A percentile compares a stretch with the other conserved stretches of the same genome.
Evolutionary conservation across 1,140 invertebrate species (phyloP).

Genomic region (Antheraea mylitta): DNA sequence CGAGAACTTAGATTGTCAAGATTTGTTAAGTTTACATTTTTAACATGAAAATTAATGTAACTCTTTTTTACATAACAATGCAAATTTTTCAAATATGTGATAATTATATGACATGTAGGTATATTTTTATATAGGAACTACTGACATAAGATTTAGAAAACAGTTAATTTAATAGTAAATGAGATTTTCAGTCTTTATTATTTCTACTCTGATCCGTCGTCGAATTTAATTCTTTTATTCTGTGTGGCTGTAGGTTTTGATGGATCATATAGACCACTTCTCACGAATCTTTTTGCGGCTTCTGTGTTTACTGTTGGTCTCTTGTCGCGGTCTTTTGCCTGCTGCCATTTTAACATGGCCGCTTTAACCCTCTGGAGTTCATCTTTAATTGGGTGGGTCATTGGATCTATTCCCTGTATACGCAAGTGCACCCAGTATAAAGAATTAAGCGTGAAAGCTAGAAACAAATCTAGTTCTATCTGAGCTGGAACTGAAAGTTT

Average conservation of each 20-base stretch:
- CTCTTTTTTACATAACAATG: no score
- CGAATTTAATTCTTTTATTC: slow-evolving; percentile 65
- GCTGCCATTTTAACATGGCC: slow-evolving; percentile 80
- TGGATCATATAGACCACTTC: slow-evolving; percentile 79
- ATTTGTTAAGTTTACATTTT: no score
- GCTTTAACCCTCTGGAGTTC: slow-evolving; percentile 80
- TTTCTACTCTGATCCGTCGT: slow-evolving; percentile 36
- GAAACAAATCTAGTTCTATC: slow-evolving; percentile 81
- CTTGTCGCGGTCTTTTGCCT: slow-evolving; percentile 78
- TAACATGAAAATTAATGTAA: no score
- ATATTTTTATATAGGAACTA: background rate
- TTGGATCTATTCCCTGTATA: slow-evolving; percentile 79
- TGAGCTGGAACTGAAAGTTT: slow-evolving; percentile 77
- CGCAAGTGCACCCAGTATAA: slow-evolving; percentile 81
- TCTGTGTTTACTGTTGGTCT: slow-evolving; percentile 78
- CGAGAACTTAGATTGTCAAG: no score
- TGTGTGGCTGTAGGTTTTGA: slow-evolving; percentile 40
- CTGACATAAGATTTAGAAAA: background rate
- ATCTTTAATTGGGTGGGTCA: slow-evolving; percentile 77
- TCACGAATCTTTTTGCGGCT: slow-evolving; percentile 80
- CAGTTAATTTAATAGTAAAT: background rate
- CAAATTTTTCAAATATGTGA: no score
- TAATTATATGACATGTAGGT: no score
- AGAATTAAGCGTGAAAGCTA: slow-evolving; percentile 80
- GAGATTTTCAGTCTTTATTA: slow-evolving; percentile 33